phyloP scores from a whole-genome alignment of 2,797 vertebrate genomes.

The Pelobates cultripes region DNA sequence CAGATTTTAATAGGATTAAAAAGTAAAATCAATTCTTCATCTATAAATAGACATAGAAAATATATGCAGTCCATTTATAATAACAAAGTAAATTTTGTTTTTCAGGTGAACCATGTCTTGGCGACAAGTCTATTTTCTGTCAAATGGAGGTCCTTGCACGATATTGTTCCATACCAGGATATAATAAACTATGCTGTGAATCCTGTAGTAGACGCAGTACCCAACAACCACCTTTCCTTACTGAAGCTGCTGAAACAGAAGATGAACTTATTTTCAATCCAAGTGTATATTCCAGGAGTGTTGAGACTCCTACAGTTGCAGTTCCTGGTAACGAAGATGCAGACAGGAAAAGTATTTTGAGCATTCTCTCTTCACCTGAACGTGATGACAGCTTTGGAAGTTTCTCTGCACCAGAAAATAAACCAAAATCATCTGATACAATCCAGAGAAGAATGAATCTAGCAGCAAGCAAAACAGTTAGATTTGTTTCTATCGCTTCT shows the following conservation, averaged over 20 bases:
- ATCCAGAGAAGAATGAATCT: constrained; percentile 58
- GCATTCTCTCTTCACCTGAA: constrained; percentile 35
- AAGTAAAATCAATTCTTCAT: too few species aligned
- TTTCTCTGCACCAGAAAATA: constrained; percentile 48
- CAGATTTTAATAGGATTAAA: too few species aligned
- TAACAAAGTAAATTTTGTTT: constrained; percentile 39
- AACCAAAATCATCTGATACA: constrained; percentile 51
- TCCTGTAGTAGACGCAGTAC: constrained; percentile 82
- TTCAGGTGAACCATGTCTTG: constrained; percentile 89
- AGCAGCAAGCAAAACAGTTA: constrained; percentile 55
- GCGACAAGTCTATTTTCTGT: constrained; percentile 97
- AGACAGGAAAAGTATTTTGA: constrained; percentile 56
- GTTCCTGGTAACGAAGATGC: constrained; percentile 51
- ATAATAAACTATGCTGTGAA: constrained; percentile 92
- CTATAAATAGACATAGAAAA: too few species aligned
- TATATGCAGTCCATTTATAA: too few species aligned
- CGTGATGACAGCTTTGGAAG: constrained; percentile 39
- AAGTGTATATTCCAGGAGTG: constrained; percentile 66
- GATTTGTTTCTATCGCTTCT: constrained; percentile 52
- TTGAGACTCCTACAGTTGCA: constrained; percentile 63
- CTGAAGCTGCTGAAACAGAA: constrained; percentile 71
- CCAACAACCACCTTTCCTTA: constrained; percentile 67
- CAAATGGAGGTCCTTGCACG: constrained; percentile 96
- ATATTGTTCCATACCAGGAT: constrained; percentile 95
- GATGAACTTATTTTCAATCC: constrained; percentile 71